Evolutionary conservation across 2,888 invertebrate genomes (phyloP).

Genomic region (Coelopa pilipes): DNA sequence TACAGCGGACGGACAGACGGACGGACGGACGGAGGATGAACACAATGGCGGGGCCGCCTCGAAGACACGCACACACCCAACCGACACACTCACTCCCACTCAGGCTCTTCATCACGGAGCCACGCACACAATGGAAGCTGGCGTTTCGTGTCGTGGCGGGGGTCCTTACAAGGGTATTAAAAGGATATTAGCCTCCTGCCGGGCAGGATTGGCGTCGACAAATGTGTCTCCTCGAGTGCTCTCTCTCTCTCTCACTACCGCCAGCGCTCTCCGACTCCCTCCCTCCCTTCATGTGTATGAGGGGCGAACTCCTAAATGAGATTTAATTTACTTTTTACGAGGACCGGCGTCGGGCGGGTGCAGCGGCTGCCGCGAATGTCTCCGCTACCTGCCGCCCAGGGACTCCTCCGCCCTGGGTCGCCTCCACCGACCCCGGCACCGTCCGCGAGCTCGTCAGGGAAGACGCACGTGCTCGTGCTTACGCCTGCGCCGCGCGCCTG

Average conservation of each 20-base stretch:
- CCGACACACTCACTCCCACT: too few species aligned
- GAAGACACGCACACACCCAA: too few species aligned
- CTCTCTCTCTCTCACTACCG: too few species aligned
- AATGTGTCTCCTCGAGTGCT: too few species aligned
- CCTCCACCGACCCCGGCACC: too few species aligned
- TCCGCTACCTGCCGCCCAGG: not conserved
- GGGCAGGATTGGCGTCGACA: not conserved
- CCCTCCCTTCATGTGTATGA: not conserved
- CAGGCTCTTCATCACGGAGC: not conserved
- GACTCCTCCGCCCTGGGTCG: not conserved
- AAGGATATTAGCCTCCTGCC: slow-evolving; percentile 17
- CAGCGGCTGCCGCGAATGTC: slow-evolving; percentile 19
- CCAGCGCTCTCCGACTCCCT: not conserved
- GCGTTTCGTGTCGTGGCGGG: not conserved
- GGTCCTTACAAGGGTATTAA: slow-evolving; percentile 20
- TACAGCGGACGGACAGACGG: too few species aligned
- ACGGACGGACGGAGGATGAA: too few species aligned
- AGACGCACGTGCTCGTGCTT: not conserved
- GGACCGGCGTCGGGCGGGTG: not conserved
- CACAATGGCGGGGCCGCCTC: too few species aligned
- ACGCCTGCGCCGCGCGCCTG: not conserved
- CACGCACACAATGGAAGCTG: slow-evolving; percentile 1
- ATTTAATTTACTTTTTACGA: slow-evolving; percentile 14
- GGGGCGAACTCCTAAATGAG: slow-evolving; percentile 2
- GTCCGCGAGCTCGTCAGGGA: not conserved